Base-by-base conservation (phyloP, 2,797 vertebrate species). In the Acanthis flammea region DNA sequence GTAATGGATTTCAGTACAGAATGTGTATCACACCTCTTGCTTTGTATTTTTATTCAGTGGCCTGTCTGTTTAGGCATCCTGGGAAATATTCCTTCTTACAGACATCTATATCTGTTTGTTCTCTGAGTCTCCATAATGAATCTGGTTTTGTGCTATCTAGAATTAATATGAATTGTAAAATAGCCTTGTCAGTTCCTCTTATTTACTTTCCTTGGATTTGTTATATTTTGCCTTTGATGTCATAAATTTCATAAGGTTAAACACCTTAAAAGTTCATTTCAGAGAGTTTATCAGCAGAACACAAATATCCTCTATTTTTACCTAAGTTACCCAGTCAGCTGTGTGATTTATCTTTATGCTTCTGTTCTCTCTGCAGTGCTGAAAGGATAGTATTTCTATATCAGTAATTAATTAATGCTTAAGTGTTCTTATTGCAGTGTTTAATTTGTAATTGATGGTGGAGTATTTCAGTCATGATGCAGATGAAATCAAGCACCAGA, bases 141-240 rank as follows among this genome's bases (percentile, higher is more conserved):
- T 78, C 58, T 78, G 22, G 17, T 82, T 89, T 94, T 93, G 55
- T 86, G 70, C 54, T 75, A 80, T 48, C 66, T 75, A 72, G 76
- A 91, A 76, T 58, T 83, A 93, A 73, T 88, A 62, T 22, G 60
- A 94, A 67, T 67, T 61, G 45, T 62, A 88, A 75, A 81, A 88
- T 88, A 84, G 62, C 21, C 88, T 86, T 84, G 63, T 88, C 75
- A 85, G 68, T 77, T 93, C 62, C 48, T 80, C 65, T 55, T 80
- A 25, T 81, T 95, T 93, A 70, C 62, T 86, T 91, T 76, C 55
- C 60, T 35, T 70, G 47, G 21, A 60, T 37, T 50, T 92, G 53
- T 83, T 78, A 42, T 87, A 54, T 41, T 85, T 92, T 88, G 24
- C 58, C 70, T 79, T 94, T 94, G 92, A 94, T 94, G 88, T 65